Evolutionary conservation across 2,888 invertebrate genomes (phyloP), one percentile per base, ranked within the genome.

Genomic region (Protonemura montana): DNA sequence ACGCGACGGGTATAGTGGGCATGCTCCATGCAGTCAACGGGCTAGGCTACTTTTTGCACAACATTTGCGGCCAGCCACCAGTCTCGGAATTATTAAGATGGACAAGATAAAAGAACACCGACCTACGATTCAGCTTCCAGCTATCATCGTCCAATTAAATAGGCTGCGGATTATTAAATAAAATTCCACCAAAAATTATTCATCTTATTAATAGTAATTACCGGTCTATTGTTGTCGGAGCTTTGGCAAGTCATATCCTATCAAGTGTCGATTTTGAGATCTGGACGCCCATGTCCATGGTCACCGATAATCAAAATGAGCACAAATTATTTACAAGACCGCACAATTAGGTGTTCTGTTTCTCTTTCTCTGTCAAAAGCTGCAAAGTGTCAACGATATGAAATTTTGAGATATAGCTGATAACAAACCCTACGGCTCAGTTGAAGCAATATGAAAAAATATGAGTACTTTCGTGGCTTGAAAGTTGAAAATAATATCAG

Each of bases 91-190:
- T 59, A 59, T 59, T 86, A 86, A 86, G 86, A 86, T 86, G 78
- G 86, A 84, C 86, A 86, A 86, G 86, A 86, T 86, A 86, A 86
- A 86, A 84, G 86, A 78, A 84, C 80, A 84, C 77, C 27, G 77
- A 82, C 77, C 86, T 41, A 82, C 41, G 26, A 41, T 41, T 82
- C n/a, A 26, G 82, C 78, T 82, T 41, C 82, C 42, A 82, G 35
- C 82, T 35, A 82, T 82, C 82, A 41, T 26, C 82, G n/a, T 26
- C 82, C 82, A 82, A 82, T 82, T 82, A 82, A 82, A 82, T 82
- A 82, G 82, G 35, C 41, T 82, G 27, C 13, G n/a, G 10, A 41
- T 82, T 82, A 82, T 82, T 82, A 82, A 82, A 82, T 82, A 82
- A 78, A 82, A 82, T 82, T 82, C 59, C 35, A 26, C 41, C 16